Evolutionary conservation across 1,140 invertebrate species (phyloP), one percentile per base, ranked within the genome.

Genomic region (Oscheius sp.): DNA sequence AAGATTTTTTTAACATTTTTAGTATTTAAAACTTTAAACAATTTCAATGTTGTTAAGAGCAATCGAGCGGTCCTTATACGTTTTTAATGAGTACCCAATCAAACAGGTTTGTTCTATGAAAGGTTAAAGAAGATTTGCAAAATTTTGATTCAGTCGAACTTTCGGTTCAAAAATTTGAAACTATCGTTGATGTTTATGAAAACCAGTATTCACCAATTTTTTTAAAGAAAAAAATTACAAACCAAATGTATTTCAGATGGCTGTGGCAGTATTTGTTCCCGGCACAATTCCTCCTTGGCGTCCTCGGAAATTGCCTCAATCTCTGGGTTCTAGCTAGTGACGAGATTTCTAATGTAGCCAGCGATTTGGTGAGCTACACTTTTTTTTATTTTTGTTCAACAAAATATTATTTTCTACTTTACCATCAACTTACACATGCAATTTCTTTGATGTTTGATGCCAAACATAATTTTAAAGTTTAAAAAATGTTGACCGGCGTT

Each of bases 241-340:
- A n/a, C n/a, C n/a, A n/a, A n/a, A 55, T 7, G 20, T 23, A 1
- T 58, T 59, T 3, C 72, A 74, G 72, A 63, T 68, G 68, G 64
- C 42, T 74, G n/a, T 74, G 64, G 64, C 66, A 61, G 26, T 83
- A 77, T 59, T 38, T 84, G 10, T 83, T 83, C 68, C 82, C 82
- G 7, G 42, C 78, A 26, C 76, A 83, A 68, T 83, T 83, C 63
- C 32, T 68, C 18, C 42, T 80, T n/a, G 81, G 81, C 23, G 68
- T 82, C 23, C 61, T 83, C n/a, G 82, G 82, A 35, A 84, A 84
- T 46, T 64, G 68, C 1, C 36, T 83, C 10, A 83, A 84, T 66
- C 68, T 83, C 32, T 83, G 76, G 77, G 73, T 83, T 45, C 68
- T 83, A 13, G 72, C 72, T 36, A 81, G 72, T n/a, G 76, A 76